phyloP scores from a whole-genome alignment of 2,888 invertebrate species.

The Epistrophe eligans region DNA sequence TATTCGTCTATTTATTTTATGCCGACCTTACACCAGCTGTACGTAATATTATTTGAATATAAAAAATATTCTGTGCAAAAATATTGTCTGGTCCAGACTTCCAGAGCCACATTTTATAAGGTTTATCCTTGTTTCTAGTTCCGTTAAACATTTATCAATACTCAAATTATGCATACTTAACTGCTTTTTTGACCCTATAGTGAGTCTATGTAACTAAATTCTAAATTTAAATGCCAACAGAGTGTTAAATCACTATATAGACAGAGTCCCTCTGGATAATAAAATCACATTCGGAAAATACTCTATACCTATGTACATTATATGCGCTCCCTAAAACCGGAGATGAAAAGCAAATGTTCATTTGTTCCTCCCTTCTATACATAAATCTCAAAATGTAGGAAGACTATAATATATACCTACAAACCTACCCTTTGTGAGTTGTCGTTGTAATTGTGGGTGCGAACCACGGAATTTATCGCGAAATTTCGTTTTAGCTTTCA shows the following conservation, averaged over 20 bases:
- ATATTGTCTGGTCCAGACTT: too few species aligned
- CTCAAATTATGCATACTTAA: neutral
- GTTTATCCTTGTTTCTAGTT: neutral
- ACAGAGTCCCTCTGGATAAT: neutral
- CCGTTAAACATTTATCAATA: neutral
- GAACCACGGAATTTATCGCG: conserved; percentile 50
- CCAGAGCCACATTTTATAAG: too few species aligned
- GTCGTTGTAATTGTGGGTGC: conserved; percentile 4
- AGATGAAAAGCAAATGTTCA: neutral
- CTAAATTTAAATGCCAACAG: conserved; percentile 2
- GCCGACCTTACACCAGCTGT: too few species aligned
- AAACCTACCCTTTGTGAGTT: neutral
- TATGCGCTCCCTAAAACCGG: neutral
- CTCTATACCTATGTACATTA: too few species aligned
- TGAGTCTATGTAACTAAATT: neutral
- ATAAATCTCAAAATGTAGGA: conserved; percentile 7
- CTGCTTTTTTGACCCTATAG: neutral
- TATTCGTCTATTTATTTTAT: too few species aligned
- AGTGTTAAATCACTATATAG: neutral
- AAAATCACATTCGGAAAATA: neutral
- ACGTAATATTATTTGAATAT: too few species aligned
- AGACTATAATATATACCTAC: neutral
- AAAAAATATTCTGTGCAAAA: too few species aligned
- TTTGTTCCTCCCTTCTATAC: neutral
- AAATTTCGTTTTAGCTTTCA: conserved; percentile 27